Percentiles rank a stretch among this genome's conserved stretches.
These are phyloP conservation scores for Regulus satrapa DNA, from an alignment of 2,113 vertebrate genomes.

Conservation along the genomic window DNA sequence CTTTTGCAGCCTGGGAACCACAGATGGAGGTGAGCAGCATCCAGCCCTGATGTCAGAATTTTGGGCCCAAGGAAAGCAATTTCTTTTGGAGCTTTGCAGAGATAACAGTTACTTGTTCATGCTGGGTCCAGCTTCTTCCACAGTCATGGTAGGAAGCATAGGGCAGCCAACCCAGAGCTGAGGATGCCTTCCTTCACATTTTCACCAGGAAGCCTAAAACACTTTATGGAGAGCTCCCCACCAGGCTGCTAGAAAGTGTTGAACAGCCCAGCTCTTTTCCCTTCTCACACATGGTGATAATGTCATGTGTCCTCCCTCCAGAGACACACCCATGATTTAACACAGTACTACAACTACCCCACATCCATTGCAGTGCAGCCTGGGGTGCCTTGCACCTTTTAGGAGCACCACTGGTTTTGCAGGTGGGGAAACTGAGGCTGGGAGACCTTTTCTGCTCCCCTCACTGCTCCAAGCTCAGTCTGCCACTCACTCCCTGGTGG, in stretches of 20 bases:
- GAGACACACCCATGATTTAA: neutral
- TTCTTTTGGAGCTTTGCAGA: neutral
- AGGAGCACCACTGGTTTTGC: neutral
- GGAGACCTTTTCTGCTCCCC: neutral
- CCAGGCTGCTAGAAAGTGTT: neutral
- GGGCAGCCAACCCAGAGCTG: neutral
- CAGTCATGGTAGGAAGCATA: neutral
- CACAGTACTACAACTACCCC: too few species aligned
- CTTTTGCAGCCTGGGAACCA: neutral
- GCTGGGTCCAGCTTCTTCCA: neutral
- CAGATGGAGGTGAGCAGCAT: neutral
- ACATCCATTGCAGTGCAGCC: accelerated
- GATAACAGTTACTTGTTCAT: neutral
- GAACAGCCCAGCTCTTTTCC: neutral
- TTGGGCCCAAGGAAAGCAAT: neutral
- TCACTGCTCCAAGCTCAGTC: neutral
- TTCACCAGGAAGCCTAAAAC: neutral
- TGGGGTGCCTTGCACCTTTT: neutral
- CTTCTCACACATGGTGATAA: accelerated
- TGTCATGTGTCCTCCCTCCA: accelerated
- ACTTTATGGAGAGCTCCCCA: neutral
- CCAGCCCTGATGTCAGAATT: neutral
- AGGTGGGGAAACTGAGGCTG: neutral
- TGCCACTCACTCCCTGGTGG: neutral
- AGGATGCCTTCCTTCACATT: neutral